Evolutionary conservation across 2,113 vertebrate species (phyloP).

Genomic region (Ondatra zibethicus): DNA sequence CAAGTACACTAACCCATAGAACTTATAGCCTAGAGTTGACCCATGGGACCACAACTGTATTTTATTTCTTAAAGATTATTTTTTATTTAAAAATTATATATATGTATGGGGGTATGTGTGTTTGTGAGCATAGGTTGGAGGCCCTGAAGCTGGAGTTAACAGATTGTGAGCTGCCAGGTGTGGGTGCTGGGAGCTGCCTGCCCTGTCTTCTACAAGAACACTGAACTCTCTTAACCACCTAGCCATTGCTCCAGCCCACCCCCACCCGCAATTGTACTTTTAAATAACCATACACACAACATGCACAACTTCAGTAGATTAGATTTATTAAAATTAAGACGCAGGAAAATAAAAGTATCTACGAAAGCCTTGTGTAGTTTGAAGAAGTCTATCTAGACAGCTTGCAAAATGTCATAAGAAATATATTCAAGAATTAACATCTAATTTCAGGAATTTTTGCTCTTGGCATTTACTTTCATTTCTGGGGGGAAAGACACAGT

Average conservation of each 20-base stretch:
- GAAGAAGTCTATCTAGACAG: neutral
- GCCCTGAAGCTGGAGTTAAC: neutral
- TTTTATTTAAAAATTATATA: neutral
- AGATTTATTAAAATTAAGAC: conserved; percentile 38
- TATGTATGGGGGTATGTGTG: neutral
- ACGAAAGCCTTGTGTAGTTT: neutral
- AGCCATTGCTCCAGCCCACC: neutral
- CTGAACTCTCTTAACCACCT: neutral
- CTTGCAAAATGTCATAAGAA: conserved; percentile 52
- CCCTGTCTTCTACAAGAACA: neutral
- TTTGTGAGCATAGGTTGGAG: neutral
- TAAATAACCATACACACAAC: neutral
- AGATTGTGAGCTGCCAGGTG: neutral
- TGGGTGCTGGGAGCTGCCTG: neutral
- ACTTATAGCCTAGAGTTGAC: neutral
- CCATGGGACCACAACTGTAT: neutral
- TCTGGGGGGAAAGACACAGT: neutral
- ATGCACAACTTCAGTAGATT: neutral
- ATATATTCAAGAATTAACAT: conserved; percentile 25
- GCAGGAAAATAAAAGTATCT: conserved; percentile 2
- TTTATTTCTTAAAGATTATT: neutral
- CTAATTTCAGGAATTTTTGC: neutral
- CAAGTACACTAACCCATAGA: neutral
- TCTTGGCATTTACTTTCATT: conserved; percentile 44
- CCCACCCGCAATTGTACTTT: neutral